These are phyloP conservation scores for Drosophila histrio DNA, from an alignment of 2,888 invertebrate species.

Conservation along the genomic window DNA sequence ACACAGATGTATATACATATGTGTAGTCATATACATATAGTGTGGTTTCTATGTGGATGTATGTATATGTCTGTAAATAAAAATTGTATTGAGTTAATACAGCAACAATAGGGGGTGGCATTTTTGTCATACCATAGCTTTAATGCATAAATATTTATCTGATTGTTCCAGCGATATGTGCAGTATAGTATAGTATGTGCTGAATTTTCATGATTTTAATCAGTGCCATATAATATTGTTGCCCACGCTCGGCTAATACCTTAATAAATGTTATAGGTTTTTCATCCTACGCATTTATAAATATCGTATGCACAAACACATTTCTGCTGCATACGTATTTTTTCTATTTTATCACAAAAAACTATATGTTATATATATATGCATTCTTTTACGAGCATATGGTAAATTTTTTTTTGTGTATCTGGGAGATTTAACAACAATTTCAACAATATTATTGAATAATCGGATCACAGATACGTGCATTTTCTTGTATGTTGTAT, in stretches of 20 bases:
- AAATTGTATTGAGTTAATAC: conserved; percentile 43
- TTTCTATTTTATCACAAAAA: not conserved
- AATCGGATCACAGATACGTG: conserved; percentile 5
- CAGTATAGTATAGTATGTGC: conserved; percentile 31
- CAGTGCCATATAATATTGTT: conserved; percentile 37
- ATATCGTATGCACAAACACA: conserved; percentile 5
- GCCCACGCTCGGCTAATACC: conserved; percentile 31
- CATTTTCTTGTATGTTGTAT: not conserved
- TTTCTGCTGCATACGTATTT: conserved; percentile 20
- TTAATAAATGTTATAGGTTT: conserved; percentile 43
- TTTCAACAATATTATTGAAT: conserved; percentile 9
- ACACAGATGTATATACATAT: conserved; percentile 1
- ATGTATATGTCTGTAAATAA: conserved; percentile 37
- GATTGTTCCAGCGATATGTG: conserved; percentile 35
- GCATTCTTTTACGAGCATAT: conserved; percentile 11
- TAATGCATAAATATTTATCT: conserved; percentile 56
- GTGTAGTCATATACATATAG: not conserved
- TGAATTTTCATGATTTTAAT: conserved; percentile 58
- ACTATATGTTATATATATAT: not conserved
- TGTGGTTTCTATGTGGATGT: not conserved
- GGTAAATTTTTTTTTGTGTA: conserved; percentile 1
- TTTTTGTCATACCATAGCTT: conserved; percentile 20
- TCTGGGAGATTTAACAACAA: conserved; percentile 6
- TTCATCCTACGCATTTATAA: conserved; percentile 13
- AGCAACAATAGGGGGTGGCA: conserved; percentile 29